Evolutionary conservation across 1,140 invertebrate species (phyloP).

Genomic region (Cylas formicarius): DNA sequence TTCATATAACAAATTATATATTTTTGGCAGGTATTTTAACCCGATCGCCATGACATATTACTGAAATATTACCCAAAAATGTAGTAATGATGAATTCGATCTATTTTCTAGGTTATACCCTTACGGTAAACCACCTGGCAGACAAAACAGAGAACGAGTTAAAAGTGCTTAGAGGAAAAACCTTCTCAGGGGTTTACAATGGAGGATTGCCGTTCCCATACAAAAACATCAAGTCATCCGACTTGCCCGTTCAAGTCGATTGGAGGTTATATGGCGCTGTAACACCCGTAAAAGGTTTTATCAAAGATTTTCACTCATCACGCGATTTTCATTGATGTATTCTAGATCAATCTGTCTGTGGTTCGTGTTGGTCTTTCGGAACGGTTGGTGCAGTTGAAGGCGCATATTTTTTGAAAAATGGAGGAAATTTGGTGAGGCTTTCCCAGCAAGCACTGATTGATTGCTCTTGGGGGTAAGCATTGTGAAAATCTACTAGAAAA

Average conservation of each 20-base stretch:
- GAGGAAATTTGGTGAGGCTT: constrained; percentile 69
- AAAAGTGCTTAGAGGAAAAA: constrained; percentile 68
- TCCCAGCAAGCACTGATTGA: constrained; percentile 90
- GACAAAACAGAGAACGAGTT: constrained; percentile 76
- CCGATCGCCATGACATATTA: too few species aligned
- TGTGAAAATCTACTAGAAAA: constrained; percentile 2
- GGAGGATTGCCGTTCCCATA: constrained; percentile 75
- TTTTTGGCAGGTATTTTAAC: too few species aligned
- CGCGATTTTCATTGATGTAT: background rate
- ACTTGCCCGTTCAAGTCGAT: constrained; percentile 67
- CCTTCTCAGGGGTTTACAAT: constrained; percentile 60
- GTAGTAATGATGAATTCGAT: too few species aligned
- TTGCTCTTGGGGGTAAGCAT: constrained; percentile 81
- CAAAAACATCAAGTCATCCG: constrained; percentile 36
- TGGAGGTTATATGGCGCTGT: constrained; percentile 91
- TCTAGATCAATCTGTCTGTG: constrained; percentile 87
- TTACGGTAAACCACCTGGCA: constrained; percentile 83
- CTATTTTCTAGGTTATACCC: constrained; percentile 62
- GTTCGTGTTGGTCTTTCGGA: constrained; percentile 95
- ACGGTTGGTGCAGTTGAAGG: constrained; percentile 91
- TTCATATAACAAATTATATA: too few species aligned
- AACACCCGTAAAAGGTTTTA: constrained; percentile 87
- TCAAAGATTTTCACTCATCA: background rate
- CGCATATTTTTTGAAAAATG: constrained; percentile 78
- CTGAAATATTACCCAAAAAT: too few species aligned